These are phyloP conservation scores for Anthophora plumipes DNA, from an alignment of 2,888 invertebrate genomes.

Conservation along the genomic window DNA sequence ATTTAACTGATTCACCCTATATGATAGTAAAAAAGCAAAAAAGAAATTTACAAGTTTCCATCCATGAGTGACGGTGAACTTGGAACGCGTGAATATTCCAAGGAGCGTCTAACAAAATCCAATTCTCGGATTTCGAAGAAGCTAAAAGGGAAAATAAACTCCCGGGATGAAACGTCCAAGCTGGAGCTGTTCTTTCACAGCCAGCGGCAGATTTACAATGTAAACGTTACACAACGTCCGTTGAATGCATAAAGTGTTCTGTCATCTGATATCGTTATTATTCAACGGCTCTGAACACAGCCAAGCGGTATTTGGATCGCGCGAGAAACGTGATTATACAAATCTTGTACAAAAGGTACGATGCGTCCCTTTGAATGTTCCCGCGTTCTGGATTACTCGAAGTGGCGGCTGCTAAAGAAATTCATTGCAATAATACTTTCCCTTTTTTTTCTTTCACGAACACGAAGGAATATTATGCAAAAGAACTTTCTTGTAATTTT, in stretches of 20 bases:
- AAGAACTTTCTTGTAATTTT: not conserved
- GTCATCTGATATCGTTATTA: conserved; percentile 47
- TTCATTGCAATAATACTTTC: not conserved
- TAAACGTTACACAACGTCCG: conserved; percentile 22
- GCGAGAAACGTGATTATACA: conserved; percentile 25
- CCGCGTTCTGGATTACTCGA: conserved; percentile 24
- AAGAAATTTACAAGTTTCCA: too few relatives aligned
- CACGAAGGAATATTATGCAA: not conserved
- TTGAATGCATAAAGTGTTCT: conserved; percentile 35
- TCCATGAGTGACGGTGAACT: too few relatives aligned
- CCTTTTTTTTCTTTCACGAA: not conserved
- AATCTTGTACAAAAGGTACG: conserved; percentile 31
- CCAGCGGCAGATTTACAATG: conserved; percentile 3
- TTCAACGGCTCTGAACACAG: conserved; percentile 5
- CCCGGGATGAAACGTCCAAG: not conserved
- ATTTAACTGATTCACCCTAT: too few relatives aligned
- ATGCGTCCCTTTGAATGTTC: conserved; percentile 29
- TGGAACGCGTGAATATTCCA: too few relatives aligned
- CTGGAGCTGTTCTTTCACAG: conserved; percentile 11
- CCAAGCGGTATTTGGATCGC: conserved; percentile 5
- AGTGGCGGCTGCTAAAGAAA: not conserved
- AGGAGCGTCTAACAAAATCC: too few relatives aligned
- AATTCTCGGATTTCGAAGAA: not conserved
- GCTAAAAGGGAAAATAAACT: not conserved
- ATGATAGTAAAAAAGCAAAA: too few relatives aligned